Evolutionary conservation across 2,797 vertebrate species (phyloP).

Genomic region (Erethizon dorsatum): DNA sequence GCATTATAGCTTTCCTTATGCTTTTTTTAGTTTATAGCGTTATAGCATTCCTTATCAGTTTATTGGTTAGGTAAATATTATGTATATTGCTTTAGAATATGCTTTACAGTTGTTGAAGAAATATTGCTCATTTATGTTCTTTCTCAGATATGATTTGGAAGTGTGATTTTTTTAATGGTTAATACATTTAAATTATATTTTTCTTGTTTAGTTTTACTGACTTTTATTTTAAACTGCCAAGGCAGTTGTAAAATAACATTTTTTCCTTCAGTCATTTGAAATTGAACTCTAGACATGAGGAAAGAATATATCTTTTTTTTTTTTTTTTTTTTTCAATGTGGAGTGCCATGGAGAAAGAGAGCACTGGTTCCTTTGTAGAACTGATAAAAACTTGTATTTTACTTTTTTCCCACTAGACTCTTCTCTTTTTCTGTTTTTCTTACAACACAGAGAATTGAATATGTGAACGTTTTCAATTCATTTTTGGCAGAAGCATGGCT

Average conservation of each 20-base stretch:
- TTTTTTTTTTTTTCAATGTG: background rate
- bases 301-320: background rate
- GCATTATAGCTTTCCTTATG: constrained; percentile 71
- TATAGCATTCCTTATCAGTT: constrained; percentile 67
- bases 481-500: background rate
- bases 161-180: constrained; percentile 45
- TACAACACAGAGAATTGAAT: constrained; percentile 41
- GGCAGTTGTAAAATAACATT: constrained; percentile 32
- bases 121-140: background rate
- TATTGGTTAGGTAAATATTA: constrained; percentile 65
- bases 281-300: background rate
- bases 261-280: constrained; percentile 1
- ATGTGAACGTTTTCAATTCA: background rate
- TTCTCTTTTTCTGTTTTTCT: background rate
- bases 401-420: background rate
- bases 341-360: background rate
- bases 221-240: constrained; percentile 3
- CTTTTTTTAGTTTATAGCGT: constrained; percentile 71
- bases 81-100: constrained; percentile 53
- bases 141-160: constrained; percentile 39
- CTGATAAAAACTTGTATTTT: background rate
- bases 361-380: background rate
- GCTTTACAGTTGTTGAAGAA: background rate
- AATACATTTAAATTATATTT: constrained; percentile 20
- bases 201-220: constrained; percentile 8